These are phyloP conservation scores for Podarcis siculus DNA, from an alignment of 2,797 vertebrate species.

Conservation along the genomic window DNA sequence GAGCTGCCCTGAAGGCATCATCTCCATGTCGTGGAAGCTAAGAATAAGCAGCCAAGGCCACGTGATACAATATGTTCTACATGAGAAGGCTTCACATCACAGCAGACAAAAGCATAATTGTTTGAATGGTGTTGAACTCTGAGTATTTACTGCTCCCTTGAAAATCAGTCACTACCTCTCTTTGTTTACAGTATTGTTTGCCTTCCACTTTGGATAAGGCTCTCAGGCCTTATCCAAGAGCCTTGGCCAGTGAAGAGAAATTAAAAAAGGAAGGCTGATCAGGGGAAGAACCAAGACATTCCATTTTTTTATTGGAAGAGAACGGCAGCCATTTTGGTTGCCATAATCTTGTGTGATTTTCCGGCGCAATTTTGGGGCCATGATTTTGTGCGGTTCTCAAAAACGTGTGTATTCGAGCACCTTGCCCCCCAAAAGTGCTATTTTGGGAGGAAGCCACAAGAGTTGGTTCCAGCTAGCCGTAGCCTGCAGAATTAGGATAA, in stretches of 20 bases:
- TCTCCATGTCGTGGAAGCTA: conserved; percentile 2
- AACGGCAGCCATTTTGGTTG: too few species aligned
- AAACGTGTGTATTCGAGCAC: too few species aligned
- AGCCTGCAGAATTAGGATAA: too few species aligned
- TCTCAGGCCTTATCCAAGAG: background rate
- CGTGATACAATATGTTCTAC: background rate
- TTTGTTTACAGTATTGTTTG: background rate
- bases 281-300: background rate
- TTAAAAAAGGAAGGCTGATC: background rate
- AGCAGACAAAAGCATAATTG: background rate
- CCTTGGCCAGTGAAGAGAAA: background rate
- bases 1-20: conserved; percentile 12
- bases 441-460: background rate
- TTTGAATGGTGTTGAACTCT: background rate
- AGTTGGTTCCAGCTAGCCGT: background rate
- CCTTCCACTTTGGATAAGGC: background rate
- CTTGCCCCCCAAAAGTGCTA: too few species aligned
- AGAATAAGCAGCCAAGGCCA: background rate
- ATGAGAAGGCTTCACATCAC: background rate
- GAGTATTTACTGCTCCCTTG: background rate
- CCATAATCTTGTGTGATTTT: too few species aligned
- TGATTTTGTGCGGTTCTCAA: too few species aligned
- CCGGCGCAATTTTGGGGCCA: too few species aligned
- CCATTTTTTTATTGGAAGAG: too few species aligned
- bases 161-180: background rate